phyloP scores from a whole-genome alignment of 1,140 invertebrate species.

The Drosophila ananassae region DNA sequence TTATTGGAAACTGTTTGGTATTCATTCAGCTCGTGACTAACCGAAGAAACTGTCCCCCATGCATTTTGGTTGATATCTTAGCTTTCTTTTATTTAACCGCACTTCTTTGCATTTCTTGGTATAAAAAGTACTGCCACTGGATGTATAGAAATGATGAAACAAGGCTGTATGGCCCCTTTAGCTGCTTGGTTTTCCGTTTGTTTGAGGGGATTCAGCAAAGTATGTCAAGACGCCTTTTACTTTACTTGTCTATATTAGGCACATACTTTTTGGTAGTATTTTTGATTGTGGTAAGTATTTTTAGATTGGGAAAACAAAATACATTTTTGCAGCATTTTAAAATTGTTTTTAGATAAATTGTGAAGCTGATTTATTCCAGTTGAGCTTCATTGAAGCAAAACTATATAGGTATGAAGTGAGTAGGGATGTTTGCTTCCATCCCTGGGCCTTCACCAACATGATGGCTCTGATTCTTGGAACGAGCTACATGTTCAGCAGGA shows the following conservation, averaged over 20 bases:
- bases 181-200: slow-evolving; percentile 85
- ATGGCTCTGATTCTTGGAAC: slow-evolving; percentile 90
- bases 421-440: slow-evolving; percentile 84
- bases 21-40: slow-evolving; percentile 25
- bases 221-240: slow-evolving; percentile 20
- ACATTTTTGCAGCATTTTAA: neutral
- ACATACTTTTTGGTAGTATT: slow-evolving; percentile 84
- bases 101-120: slow-evolving; percentile 81
- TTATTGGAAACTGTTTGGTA: slow-evolving; percentile 23
- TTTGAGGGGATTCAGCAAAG: slow-evolving; percentile 39
- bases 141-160: slow-evolving; percentile 84
- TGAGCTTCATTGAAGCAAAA: slow-evolving; percentile 47
- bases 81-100: slow-evolving; percentile 46
- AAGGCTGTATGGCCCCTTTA: slow-evolving; percentile 85
- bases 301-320: neutral
- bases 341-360: slow-evolving; percentile 29
- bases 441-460: slow-evolving; percentile 92
- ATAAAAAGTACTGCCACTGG: slow-evolving; percentile 82
- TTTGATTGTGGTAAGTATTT: slow-evolving; percentile 86
- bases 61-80: neutral
- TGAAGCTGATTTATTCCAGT: slow-evolving; percentile 3
- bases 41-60: neutral
- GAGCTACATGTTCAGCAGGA: slow-evolving; percentile 92
- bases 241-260: slow-evolving; percentile 56
- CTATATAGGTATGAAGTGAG: slow-evolving; percentile 49